These are phyloP conservation scores for Oncorhynchus mykiss DNA, from an alignment of 2,113 vertebrate genomes.

Conservation along the genomic window DNA sequence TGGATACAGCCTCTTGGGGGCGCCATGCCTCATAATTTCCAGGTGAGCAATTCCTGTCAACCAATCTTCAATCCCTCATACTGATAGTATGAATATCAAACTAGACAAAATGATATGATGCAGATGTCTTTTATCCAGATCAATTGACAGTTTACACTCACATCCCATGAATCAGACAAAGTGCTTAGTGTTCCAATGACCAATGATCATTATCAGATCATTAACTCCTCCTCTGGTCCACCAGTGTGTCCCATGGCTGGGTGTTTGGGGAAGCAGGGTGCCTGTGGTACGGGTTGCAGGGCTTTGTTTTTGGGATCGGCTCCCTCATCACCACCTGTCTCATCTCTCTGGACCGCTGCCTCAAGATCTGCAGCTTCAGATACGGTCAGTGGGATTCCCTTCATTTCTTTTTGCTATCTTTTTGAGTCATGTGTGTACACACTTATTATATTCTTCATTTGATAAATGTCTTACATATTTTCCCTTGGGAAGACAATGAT, in stretches of 20 bases:
- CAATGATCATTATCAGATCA: background rate
- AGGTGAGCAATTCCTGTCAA: slow-evolving; percentile 34
- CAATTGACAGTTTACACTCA: too few species aligned
- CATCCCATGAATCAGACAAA: too few species aligned
- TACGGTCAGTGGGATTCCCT: slow-evolving; percentile 42
- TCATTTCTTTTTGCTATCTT: background rate
- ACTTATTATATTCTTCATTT: background rate
- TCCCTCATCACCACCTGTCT: slow-evolving; percentile 64
- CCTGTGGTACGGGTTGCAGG: slow-evolving; percentile 58
- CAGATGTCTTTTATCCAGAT: too few species aligned
- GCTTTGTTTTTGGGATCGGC: slow-evolving; percentile 63
- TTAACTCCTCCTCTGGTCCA: background rate
- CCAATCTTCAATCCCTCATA: too few species aligned
- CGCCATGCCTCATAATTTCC: slow-evolving; percentile 54
- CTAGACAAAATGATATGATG: too few species aligned
- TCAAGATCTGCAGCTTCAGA: slow-evolving; percentile 63
- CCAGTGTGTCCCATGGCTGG: slow-evolving; percentile 60
- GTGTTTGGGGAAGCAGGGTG: slow-evolving; percentile 58
- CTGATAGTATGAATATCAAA: too few species aligned
- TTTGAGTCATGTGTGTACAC: background rate
- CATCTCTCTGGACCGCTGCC: slow-evolving; percentile 63
- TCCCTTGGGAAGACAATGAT: background rate
- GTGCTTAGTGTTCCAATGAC: too few species aligned
- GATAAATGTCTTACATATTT: background rate
- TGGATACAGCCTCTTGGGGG: slow-evolving; percentile 59